A percentile compares a stretch with the other conserved stretches of the same genome.
phyloP scores from a whole-genome alignment of 2,113 vertebrate genomes.

The Halcyon malimbica region DNA sequence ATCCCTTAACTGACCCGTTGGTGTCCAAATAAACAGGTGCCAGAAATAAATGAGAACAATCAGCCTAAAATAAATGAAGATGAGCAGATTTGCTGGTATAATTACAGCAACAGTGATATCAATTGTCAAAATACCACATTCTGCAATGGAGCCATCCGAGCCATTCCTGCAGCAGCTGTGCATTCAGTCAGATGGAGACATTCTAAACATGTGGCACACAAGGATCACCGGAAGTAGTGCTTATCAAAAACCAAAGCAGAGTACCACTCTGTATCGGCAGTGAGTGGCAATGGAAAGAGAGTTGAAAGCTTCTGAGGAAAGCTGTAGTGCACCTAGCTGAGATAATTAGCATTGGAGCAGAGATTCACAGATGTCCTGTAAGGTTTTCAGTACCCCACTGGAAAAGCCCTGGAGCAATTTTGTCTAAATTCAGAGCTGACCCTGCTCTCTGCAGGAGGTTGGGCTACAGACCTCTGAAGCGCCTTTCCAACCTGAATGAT shows the following conservation, averaged over 20 bases:
- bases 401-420: not conserved
- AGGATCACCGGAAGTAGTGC: not conserved
- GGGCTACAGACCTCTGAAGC: not conserved
- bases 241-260: not conserved
- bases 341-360: not conserved
- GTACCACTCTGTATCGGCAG: not conserved
- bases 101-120: not conserved
- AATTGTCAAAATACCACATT: not conserved
- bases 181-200: not conserved
- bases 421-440: not conserved
- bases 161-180: not conserved
- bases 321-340: not conserved
- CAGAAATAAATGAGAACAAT: not conserved
- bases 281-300: fast-evolving
- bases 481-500: not conserved
- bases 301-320: not conserved
- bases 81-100: not conserved
- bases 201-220: not conserved
- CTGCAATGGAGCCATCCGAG: not conserved
- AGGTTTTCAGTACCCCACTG: not conserved
- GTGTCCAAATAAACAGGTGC: not conserved
- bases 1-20: not conserved
- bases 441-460: not conserved
- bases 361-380: not conserved
- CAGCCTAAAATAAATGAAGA: not conserved